Base-by-base conservation (phyloP, 2,113 vertebrate genomes). In the Peucedramus taeniatus region DNA sequence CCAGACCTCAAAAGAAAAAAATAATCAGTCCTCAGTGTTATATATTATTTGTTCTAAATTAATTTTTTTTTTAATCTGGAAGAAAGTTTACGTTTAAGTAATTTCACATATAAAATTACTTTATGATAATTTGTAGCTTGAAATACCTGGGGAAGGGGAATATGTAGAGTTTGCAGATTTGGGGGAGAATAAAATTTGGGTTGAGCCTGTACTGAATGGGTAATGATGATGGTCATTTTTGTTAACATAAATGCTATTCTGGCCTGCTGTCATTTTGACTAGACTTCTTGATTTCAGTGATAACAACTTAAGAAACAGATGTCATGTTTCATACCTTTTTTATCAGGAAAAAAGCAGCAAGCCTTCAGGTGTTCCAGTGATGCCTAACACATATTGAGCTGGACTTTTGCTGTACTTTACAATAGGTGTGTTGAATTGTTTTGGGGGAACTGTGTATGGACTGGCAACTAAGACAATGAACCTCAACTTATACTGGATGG, bases 311-410 rank as follows among this genome's bases (percentile, higher is more conserved):
- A 96, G 97, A 97, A 94, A 97, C 96, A 91, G 97, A 97, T 98
- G 94, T 98, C 96, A 98, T 98, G 94, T 98, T 98, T 98, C 97
- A 44, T 98, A 97, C 98, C 97, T 98, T 97, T 98, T 97, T 98
- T 97, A 97, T 98, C 97, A 98, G 98, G 98, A 98, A 98, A 98
- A 98, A 98, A 98, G 98, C 98, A 98, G 98, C 98, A 98, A 98
- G 97, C 98, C 98, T 98, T 98, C 97, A 98, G 98, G 98, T 98
- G 98, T 98, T 97, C 97, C 98, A 97, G 97, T 97, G 97, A 98
- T 98, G 97, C 97, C 98, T 98, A 98, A 98, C 97, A 98, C 97
- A 97, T 97, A 92, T 78, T 98, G 97, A 96, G 97, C 96, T 98
- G 98, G 98, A 98, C 97, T 97, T 97, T 97, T 96, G 97, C 96